A percentile compares a stretch with the other conserved stretches of the same genome.
Evolutionary conservation across 2,888 invertebrate genomes (phyloP).

Genomic region (Chloroclysta siterata): DNA sequence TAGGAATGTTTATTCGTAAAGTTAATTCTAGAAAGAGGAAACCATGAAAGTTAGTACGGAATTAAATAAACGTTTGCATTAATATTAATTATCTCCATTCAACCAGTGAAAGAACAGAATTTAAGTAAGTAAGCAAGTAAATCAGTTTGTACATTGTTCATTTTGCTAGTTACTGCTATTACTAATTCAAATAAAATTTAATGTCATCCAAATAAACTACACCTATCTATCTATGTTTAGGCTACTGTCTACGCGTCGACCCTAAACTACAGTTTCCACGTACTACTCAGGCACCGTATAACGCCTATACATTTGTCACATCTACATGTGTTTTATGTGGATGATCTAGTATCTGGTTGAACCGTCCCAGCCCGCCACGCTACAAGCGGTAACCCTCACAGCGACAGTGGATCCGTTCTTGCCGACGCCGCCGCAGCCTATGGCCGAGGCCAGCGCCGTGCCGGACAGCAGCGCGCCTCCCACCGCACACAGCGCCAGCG

Average conservation of each 20-base stretch:
- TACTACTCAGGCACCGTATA: neutral
- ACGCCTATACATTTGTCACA: constrained; percentile 3
- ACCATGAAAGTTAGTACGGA: neutral
- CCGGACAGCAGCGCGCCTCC: constrained; percentile 84
- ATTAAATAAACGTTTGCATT: neutral
- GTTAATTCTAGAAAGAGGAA: constrained; percentile 8
- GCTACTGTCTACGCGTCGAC: neutral
- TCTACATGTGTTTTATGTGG: neutral
- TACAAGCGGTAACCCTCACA: constrained; percentile 86
- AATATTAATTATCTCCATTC: neutral
- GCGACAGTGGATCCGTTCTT: constrained; percentile 99
- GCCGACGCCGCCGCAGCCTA: constrained; percentile 96
- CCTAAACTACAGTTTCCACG: neutral
- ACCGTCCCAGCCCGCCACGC: constrained; percentile 22
- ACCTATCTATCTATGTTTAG: neutral
- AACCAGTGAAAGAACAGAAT: neutral
- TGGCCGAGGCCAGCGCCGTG: constrained; percentile 90
- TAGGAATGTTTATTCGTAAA: neutral
- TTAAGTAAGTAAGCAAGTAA: neutral
- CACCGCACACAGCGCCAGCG: constrained; percentile 81
- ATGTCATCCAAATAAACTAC: neutral
- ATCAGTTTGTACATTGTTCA: neutral
- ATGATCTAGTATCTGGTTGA: neutral
- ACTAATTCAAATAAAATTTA: neutral
- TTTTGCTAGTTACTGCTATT: constrained; percentile 1